Evolutionary conservation across 92 coral and sea anemone genomes (phyloP).

Genomic region (Paragorgia papillata): DNA sequence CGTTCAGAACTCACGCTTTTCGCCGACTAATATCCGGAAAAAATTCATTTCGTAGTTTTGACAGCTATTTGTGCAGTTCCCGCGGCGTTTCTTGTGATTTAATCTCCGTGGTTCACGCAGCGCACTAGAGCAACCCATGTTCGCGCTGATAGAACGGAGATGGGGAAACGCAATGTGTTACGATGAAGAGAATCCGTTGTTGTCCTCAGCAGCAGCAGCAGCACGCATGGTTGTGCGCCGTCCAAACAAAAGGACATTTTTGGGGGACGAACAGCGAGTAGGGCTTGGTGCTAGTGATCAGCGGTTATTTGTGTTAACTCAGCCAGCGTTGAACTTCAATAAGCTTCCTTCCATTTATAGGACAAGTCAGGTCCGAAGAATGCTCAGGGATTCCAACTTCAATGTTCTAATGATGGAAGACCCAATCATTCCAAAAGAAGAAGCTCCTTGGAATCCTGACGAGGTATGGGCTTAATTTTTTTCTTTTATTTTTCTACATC

Average conservation of each 20-base stretch:
- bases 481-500: no score
- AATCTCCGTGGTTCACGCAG: background rate
- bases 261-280: background rate
- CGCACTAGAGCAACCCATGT: background rate
- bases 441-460: slow-evolving; percentile 29
- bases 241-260: background rate
- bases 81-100: slow-evolving; percentile 21
- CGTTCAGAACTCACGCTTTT: background rate
- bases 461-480: slow-evolving; percentile 8
- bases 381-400: slow-evolving; percentile 36
- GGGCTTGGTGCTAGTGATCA: background rate
- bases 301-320: background rate
- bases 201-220: no score
- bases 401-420: slow-evolving; percentile 25
- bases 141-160: background rate
- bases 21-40: slow-evolving; percentile 35
- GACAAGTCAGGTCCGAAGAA: slow-evolving; percentile 31
- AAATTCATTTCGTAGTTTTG: slow-evolving; percentile 3
- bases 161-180: background rate
- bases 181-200: no score
- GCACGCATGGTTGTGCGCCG: no score
- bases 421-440: slow-evolving; percentile 35
- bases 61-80: background rate
- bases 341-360: background rate
- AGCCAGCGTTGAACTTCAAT: background rate